Conservation (phyloP, 30 jellyfish, hydroid and myxozoan genomes). For the Chrysaora quinquecirrha region DNA sequence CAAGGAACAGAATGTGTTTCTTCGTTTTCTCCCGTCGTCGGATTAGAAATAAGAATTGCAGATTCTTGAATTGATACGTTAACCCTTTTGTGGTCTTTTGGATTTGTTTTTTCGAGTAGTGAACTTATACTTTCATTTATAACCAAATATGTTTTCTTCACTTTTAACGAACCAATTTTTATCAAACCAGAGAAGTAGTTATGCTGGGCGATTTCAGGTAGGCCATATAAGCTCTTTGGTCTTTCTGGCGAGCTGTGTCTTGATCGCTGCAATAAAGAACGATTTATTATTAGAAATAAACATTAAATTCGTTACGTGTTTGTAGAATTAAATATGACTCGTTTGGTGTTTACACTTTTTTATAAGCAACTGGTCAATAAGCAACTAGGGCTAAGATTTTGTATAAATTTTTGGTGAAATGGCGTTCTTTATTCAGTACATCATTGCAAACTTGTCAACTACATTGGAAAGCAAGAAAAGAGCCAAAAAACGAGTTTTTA, state of each 20-base stretch:
- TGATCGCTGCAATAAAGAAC: constrained; percentile 19
- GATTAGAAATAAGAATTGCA: constrained; percentile 22
- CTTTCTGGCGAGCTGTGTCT: constrained; percentile 45
- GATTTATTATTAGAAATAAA: neutral
- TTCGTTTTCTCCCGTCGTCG: constrained; percentile 49
- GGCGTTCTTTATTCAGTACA: too few relatives aligned
- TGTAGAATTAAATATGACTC: too few relatives aligned
- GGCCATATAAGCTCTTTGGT: constrained; percentile 49
- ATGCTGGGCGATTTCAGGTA: constrained; percentile 3
- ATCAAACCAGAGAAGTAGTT: constrained; percentile 26
- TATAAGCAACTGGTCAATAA: too few relatives aligned
- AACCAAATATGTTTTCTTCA: constrained; percentile 68
- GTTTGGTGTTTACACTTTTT: too few relatives aligned
- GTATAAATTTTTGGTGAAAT: too few relatives aligned
- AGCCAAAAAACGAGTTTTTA: too few relatives aligned
- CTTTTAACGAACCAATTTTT: constrained; percentile 81
- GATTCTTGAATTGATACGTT: constrained; percentile 58
- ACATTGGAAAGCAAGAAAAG: too few relatives aligned
- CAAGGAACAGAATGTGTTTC: constrained; percentile 81
- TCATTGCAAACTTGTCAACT: too few relatives aligned
- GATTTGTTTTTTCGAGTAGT: constrained; percentile 74
- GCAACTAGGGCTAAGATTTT: too few relatives aligned
- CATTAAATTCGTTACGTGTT: too few relatives aligned
- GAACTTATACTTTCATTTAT: constrained; percentile 85
- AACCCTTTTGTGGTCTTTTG: constrained; percentile 68